Conservation (phyloP, 2,888 invertebrate species). For the Ligdia adustata region DNA sequence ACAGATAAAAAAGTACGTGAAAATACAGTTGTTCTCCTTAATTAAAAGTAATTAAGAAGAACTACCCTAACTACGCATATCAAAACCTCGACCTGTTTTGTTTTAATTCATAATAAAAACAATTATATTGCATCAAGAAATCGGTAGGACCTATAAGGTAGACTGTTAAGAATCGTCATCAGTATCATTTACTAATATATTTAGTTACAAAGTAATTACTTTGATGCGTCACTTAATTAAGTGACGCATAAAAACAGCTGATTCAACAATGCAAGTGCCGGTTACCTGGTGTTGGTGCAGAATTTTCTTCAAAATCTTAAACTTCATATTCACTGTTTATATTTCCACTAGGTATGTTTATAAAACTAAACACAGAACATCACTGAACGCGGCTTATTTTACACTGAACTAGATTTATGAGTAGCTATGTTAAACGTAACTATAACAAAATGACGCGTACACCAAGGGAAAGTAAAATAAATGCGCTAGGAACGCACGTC, state of each 20-base stretch:
- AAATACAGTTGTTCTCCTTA: too few species aligned
- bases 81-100: too few species aligned
- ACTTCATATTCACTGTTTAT: constrained; percentile 59
- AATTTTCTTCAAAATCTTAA: constrained; percentile 74
- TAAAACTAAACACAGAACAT: constrained; percentile 46
- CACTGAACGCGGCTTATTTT: constrained; percentile 49
- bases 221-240: too few species aligned
- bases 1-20: too few species aligned
- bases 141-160: too few species aligned
- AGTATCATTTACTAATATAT: too few species aligned
- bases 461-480: constrained; percentile 39
- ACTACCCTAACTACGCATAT: too few species aligned
- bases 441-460: constrained; percentile 27
- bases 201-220: too few species aligned
- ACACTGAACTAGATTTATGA: constrained; percentile 31
- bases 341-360: constrained; percentile 11
- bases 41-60: too few species aligned
- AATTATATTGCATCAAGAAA: too few species aligned
- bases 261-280: constrained; percentile 37
- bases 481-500: constrained; percentile 38
- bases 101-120: too few species aligned
- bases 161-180: too few species aligned
- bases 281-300: constrained; percentile 70
- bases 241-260: constrained; percentile 32
- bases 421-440: background rate